Percentiles rank a stretch among this genome's conserved stretches.
Conservation (phyloP, 2,888 invertebrate genomes). For the Cerceris ruficornis region DNA sequence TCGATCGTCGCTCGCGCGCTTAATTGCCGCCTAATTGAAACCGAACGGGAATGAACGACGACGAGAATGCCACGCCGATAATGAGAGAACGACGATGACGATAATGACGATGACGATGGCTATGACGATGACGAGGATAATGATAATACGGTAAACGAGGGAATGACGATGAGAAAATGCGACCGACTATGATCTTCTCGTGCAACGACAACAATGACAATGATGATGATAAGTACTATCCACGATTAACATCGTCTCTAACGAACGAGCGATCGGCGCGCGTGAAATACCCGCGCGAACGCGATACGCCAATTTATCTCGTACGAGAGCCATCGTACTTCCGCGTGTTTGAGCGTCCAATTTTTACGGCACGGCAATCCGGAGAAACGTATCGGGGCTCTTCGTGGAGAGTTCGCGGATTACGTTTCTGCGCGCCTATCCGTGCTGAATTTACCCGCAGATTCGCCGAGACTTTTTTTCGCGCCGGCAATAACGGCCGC, state of each 20-base stretch:
- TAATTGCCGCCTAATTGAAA: slow-evolving; percentile 11
- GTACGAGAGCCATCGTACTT: too few relatives aligned
- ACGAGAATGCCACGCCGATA: slow-evolving; percentile 14
- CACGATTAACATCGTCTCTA: slow-evolving; percentile 47
- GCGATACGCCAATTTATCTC: neutral
- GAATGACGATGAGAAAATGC: slow-evolving; percentile 4
- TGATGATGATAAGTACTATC: slow-evolving; percentile 53
- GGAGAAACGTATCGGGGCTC: too few relatives aligned
- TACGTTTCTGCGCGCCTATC: too few relatives aligned
- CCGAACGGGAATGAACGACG: slow-evolving; percentile 14
- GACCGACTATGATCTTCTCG: slow-evolving; percentile 17
- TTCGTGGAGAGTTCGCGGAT: too few relatives aligned
- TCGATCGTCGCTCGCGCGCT: slow-evolving; percentile 22
- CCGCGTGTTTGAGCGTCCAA: too few relatives aligned
- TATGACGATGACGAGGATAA: slow-evolving; percentile 25
- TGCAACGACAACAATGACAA: slow-evolving; percentile 42
- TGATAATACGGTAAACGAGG: slow-evolving; percentile 14
- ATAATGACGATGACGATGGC: slow-evolving; percentile 21
- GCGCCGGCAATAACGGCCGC: too few relatives aligned
- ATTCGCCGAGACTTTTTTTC: too few relatives aligned
- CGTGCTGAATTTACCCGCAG: too few relatives aligned
- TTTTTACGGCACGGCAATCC: too few relatives aligned
- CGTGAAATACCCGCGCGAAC: slow-evolving; percentile 10
- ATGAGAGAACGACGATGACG: slow-evolving; percentile 22
- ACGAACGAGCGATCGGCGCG: slow-evolving; percentile 51